Evolutionary conservation across 2,113 vertebrate genomes (phyloP).

Genomic region (Meleagris gallopavo): DNA sequence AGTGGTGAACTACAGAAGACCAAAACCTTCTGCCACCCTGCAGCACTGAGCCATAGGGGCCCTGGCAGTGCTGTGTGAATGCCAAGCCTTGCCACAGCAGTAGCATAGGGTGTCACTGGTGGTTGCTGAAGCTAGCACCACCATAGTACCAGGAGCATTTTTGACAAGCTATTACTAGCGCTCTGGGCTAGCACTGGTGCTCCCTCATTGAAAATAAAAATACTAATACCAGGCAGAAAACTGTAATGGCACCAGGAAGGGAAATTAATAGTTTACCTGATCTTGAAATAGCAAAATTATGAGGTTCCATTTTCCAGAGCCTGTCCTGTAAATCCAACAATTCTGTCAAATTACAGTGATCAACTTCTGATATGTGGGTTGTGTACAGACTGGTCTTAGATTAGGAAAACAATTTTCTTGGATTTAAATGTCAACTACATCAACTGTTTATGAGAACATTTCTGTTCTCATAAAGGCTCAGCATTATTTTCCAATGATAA

Average conservation of each 20-base stretch:
- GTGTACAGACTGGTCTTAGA: background rate
- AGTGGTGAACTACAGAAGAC: background rate
- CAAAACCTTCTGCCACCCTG: background rate
- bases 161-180: background rate
- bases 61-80: background rate
- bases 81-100: background rate
- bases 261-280: background rate
- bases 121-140: background rate
- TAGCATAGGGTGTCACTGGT: background rate
- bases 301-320: background rate
- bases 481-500: background rate
- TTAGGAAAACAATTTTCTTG: background rate
- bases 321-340: background rate
- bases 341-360: background rate
- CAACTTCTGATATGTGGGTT: background rate
- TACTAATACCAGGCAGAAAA: background rate
- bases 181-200: background rate
- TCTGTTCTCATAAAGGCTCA: background rate
- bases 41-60: background rate
- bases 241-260: background rate
- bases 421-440: background rate
- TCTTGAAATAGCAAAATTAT: background rate
- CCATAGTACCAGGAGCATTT: rapidly evolving
- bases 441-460: background rate
- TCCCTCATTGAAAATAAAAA: background rate